Evolutionary conservation across 2,888 invertebrate genomes (phyloP).

Genomic region (Fragum whitleyi): DNA sequence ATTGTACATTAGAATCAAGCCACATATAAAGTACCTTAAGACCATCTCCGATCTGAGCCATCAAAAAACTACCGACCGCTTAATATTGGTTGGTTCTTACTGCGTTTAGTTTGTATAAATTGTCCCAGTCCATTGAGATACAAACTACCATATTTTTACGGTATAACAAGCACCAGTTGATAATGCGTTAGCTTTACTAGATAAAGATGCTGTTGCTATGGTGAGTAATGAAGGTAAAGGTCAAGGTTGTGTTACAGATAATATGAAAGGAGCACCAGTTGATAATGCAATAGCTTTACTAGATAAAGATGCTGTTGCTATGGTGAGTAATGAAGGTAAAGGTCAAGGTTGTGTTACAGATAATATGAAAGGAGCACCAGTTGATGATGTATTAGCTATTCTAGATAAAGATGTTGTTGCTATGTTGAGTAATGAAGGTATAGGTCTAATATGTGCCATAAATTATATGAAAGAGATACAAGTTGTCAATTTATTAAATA

Average conservation of each 20-base stretch:
- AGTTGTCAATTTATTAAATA: no score
- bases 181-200: conserved; percentile 81
- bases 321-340: conserved; percentile 84
- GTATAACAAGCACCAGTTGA: conserved; percentile 84
- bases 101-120: no score
- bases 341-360: conserved; percentile 85
- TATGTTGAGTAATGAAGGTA: conserved; percentile 71
- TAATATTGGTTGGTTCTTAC: no score
- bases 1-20: no score
- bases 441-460: background rate
- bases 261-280: conserved; percentile 84
- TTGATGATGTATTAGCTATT: conserved; percentile 83
- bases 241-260: conserved; percentile 85
- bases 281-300: conserved; percentile 82
- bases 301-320: conserved; percentile 83
- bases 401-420: conserved; percentile 82
- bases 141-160: no score
- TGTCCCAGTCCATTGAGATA: no score
- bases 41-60: no score
- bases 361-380: conserved; percentile 84
- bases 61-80: no score
- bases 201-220: conserved; percentile 83
- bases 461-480: no score
- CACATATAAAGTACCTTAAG: no score
- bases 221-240: conserved; percentile 84